Conservation (phyloP, 2,113 vertebrate genomes). For the Tychaedon coryphoeus region DNA sequence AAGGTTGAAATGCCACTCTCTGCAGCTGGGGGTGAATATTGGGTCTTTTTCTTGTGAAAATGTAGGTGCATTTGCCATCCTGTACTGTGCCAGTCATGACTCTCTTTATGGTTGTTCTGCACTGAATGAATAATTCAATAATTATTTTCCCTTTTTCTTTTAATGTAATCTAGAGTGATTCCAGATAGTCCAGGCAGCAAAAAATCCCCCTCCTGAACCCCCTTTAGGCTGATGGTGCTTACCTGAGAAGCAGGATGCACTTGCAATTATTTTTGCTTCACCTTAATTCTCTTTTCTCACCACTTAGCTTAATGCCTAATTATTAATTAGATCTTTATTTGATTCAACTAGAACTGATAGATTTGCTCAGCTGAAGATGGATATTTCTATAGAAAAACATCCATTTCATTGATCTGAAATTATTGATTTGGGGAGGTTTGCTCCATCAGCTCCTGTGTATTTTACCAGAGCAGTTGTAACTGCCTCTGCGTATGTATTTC, state of each 20-base stretch:
- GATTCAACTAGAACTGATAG: not conserved
- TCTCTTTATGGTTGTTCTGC: not conserved
- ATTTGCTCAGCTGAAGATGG: not conserved
- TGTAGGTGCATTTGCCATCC: not conserved
- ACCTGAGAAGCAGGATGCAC: not conserved
- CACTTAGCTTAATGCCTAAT: not conserved
- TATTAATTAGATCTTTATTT: not conserved
- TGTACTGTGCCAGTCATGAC: not conserved
- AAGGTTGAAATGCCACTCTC: not conserved
- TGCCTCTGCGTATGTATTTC: not conserved
- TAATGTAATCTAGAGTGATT: not conserved
- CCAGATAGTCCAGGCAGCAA: not conserved
- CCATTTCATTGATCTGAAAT: not conserved
- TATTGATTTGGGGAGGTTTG: not conserved
- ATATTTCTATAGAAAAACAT: not conserved
- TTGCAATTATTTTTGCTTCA: not conserved
- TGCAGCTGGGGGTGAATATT: not conserved
- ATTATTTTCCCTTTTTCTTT: not conserved
- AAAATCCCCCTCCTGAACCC: not conserved
- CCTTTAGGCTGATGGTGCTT: not conserved
- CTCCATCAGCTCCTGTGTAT: fast-evolving
- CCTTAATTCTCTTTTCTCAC: not conserved
- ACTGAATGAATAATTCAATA: not conserved
- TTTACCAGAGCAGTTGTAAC: not conserved
- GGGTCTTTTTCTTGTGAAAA: not conserved